Percentiles rank a stretch among this genome's conserved stretches.
Evolutionary conservation across 1,140 invertebrate genomes (phyloP).

Genomic region (Bradynema listronoti): DNA sequence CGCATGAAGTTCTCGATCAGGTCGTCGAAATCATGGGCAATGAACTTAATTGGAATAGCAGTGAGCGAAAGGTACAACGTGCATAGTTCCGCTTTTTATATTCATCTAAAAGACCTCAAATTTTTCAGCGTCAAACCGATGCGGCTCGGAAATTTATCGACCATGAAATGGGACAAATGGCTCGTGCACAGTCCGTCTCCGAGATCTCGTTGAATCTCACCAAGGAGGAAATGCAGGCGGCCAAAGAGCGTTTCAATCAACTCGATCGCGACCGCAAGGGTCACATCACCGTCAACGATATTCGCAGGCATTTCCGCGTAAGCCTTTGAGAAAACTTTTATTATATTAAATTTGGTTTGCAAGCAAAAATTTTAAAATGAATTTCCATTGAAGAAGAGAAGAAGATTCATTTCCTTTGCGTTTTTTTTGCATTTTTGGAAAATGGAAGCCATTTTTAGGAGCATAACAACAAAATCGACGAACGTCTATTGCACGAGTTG

Average conservation of each 20-base stretch:
- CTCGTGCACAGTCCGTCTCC: slow-evolving; percentile 75
- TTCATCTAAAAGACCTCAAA: slow-evolving; percentile 4
- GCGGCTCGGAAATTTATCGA: slow-evolving; percentile 75
- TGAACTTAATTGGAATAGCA: slow-evolving; percentile 81
- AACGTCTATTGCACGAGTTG: slow-evolving; percentile 92
- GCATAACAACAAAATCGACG: slow-evolving; percentile 80
- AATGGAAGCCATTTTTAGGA: slow-evolving; percentile 63
- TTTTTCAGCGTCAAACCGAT: slow-evolving; percentile 69
- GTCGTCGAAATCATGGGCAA: slow-evolving; percentile 90
- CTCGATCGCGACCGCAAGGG: slow-evolving; percentile 93
- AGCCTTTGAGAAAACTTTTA: slow-evolving; percentile 20
- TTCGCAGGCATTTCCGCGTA: slow-evolving; percentile 86
- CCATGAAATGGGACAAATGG: slow-evolving; percentile 90
- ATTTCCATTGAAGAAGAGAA: too few species aligned
- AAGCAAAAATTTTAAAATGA: neutral
- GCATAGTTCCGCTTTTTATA: neutral
- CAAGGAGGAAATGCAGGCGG: slow-evolving; percentile 84
- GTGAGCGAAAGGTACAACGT: slow-evolving; percentile 65
- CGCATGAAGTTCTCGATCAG: slow-evolving; percentile 78
- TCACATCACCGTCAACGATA: slow-evolving; percentile 93
- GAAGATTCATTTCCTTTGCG: neutral
- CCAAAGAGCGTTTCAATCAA: slow-evolving; percentile 86
- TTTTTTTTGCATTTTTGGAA: neutral
- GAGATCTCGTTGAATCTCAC: slow-evolving; percentile 85
- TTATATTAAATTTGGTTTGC: neutral